Conservation (phyloP, 2,113 vertebrate species). For the Malaclemys terrapin region DNA sequence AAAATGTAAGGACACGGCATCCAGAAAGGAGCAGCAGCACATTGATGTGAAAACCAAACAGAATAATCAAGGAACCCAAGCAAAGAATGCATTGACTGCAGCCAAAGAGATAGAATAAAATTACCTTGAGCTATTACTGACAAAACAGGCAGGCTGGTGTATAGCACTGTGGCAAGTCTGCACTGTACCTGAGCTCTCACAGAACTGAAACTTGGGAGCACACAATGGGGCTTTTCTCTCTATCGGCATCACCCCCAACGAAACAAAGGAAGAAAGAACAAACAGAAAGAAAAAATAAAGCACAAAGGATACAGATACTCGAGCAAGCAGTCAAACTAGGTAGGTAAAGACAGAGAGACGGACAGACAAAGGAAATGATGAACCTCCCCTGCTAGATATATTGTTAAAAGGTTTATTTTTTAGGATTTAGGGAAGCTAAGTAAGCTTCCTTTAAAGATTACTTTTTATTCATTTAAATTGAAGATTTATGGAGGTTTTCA, state of each 20-base stretch:
- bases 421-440: background rate
- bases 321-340: background rate
- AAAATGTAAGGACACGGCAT: background rate
- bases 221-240: background rate
- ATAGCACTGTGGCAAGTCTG: background rate
- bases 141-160: background rate
- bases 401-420: background rate
- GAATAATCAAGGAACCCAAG: background rate
- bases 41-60: background rate
- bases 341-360: background rate
- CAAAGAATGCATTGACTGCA: background rate
- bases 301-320: background rate
- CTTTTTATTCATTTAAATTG: background rate
- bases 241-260: background rate
- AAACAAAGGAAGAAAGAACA: constrained; percentile 28
- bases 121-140: background rate
- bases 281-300: background rate
- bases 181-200: background rate
- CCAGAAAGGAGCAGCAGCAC: background rate
- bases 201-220: constrained; percentile 10
- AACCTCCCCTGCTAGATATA: background rate
- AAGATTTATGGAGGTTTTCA: background rate
- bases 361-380: background rate
- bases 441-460: background rate
- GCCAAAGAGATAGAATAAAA: constrained; percentile 13